phyloP scores from a whole-genome alignment of 2,113 vertebrate genomes.

The Zosterops pallidus region DNA sequence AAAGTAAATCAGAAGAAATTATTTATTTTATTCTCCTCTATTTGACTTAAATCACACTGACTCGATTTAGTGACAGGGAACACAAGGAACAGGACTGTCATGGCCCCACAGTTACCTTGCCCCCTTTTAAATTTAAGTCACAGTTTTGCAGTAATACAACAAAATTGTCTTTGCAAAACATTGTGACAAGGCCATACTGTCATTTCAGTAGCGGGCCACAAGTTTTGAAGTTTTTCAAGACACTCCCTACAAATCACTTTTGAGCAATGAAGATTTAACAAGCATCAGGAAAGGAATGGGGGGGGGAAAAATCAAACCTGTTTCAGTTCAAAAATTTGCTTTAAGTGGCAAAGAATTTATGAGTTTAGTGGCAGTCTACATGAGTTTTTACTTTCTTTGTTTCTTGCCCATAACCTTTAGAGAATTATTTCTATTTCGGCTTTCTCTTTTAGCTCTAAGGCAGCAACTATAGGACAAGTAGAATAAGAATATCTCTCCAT shows the following conservation, averaged over 20 bases:
- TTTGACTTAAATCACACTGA: neutral
- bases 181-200: neutral
- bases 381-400: neutral
- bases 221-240: neutral
- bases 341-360: neutral
- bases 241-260: neutral
- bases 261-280: neutral
- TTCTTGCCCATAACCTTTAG: neutral
- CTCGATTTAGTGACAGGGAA: neutral
- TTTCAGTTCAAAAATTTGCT: neutral
- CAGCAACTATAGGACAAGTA: neutral
- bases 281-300: neutral
- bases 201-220: neutral
- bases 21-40: neutral
- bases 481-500: neutral
- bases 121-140: neutral
- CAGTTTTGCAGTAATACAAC: neutral
- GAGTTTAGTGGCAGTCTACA: neutral
- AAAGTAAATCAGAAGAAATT: slow-evolving; percentile 3
- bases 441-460: neutral
- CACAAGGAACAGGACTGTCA: neutral
- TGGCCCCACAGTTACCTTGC: neutral
- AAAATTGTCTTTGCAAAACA: neutral
- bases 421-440: neutral
- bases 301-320: neutral